Evolutionary conservation across 37 sponge, comb jelly and placozoan genomes (phyloP).

Genomic region (Hexactinellida sp.): DNA sequence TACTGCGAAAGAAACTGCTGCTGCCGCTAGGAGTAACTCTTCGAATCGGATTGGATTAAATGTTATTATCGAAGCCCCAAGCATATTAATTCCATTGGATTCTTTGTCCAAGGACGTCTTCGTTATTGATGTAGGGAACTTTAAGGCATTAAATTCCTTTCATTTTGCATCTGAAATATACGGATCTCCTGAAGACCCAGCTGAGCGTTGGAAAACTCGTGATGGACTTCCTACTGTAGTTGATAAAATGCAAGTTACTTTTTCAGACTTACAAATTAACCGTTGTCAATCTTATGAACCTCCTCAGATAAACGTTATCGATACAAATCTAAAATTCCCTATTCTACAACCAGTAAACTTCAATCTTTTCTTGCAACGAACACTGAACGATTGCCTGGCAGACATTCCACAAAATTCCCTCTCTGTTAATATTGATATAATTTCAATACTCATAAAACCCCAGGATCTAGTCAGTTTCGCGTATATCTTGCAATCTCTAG

Average conservation of each 20-base stretch:
- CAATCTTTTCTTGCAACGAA: neutral
- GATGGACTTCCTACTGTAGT: neutral
- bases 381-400: neutral
- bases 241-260: conserved; percentile 6
- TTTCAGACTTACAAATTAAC: conserved; percentile 14
- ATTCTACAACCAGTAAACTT: neutral
- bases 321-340: neutral
- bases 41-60: conserved; percentile 28
- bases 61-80: conserved; percentile 40
- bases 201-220: neutral
- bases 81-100: conserved; percentile 31
- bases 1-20: conserved; percentile 7
- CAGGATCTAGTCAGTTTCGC: neutral
- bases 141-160: conserved; percentile 41
- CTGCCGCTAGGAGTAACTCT: neutral
- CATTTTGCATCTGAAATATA: conserved; percentile 14
- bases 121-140: conserved; percentile 34
- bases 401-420: neutral
- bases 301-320: neutral
- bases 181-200: conserved; percentile 12
- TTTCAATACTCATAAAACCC: neutral
- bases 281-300: neutral
- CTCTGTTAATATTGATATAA: neutral
- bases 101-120: conserved; percentile 30
- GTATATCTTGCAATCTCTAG: neutral